Conservation (phyloP, 2,797 vertebrate species). For the Falco biarmicus region DNA sequence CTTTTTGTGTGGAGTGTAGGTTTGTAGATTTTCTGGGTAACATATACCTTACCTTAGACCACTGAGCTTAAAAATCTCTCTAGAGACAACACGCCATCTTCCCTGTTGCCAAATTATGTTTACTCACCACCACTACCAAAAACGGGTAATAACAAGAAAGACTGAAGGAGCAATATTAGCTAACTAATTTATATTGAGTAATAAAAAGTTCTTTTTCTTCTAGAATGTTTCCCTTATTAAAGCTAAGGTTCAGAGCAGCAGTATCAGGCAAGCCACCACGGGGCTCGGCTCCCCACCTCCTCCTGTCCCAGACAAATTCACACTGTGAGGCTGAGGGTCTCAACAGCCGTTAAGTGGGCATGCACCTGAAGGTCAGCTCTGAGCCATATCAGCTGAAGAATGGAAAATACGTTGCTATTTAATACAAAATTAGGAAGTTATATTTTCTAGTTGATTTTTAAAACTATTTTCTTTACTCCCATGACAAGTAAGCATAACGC, state of each 20-base stretch:
- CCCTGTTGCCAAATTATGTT: background rate
- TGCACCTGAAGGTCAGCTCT: background rate
- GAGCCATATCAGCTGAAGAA: background rate
- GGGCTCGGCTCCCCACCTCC: background rate
- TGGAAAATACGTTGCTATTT: background rate
- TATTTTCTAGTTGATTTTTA: slow-evolving; percentile 9
- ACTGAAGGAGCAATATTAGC: slow-evolving; percentile 3
- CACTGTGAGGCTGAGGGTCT: background rate
- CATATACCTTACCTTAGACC: background rate
- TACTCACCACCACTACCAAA: background rate
- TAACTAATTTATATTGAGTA: background rate
- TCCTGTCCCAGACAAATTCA: background rate
- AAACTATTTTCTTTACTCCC: background rate
- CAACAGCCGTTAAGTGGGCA: background rate
- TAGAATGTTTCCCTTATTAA: background rate
- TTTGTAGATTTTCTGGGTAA: background rate
- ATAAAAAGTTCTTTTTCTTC: background rate
- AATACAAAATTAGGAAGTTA: background rate
- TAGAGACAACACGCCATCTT: background rate
- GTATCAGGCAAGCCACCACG: background rate
- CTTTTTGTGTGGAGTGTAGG: background rate
- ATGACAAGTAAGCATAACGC: background rate
- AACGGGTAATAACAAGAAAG: background rate
- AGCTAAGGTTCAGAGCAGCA: background rate
- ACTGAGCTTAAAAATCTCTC: background rate